Conservation (phyloP, 2,888 invertebrate genomes). For the Perizoma flavofasciatum region DNA sequence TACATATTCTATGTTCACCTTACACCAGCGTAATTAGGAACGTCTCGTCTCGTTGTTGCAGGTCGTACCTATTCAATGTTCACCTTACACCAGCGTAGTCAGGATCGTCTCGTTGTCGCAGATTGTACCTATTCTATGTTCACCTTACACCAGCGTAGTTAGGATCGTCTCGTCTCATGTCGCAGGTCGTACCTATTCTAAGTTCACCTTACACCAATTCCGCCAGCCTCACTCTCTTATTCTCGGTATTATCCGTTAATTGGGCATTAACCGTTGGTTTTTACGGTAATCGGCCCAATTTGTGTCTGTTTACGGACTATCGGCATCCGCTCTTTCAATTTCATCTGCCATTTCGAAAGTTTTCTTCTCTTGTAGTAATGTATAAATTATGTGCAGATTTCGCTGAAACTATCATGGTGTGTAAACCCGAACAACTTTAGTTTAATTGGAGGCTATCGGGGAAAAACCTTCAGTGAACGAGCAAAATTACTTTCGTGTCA, state of each 20-base stretch:
- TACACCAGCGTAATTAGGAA: too few relatives aligned
- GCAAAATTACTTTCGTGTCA: neutral
- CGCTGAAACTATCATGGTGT: constrained; percentile 12
- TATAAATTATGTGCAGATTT: constrained; percentile 25
- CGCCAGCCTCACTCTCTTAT: constrained; percentile 33
- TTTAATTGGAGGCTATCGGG: too few relatives aligned
- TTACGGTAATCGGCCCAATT: constrained; percentile 50
- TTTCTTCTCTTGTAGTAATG: constrained; percentile 8
- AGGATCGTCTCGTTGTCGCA: too few relatives aligned
- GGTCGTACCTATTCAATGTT: constrained; percentile 5
- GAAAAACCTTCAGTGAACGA: too few relatives aligned
- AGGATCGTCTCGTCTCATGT: neutral
- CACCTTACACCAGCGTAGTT: too few relatives aligned
- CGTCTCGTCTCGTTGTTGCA: neutral
- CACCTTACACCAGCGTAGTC: constrained; percentile 21
- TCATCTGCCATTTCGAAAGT: constrained; percentile 21
- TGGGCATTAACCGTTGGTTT: constrained; percentile 46
- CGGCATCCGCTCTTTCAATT: constrained; percentile 44
- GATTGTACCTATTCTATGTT: too few relatives aligned
- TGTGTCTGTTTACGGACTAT: constrained; percentile 47
- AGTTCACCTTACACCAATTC: constrained; percentile 19
- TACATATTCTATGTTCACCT: too few relatives aligned
- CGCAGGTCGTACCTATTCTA: constrained; percentile 6
- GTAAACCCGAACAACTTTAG: neutral
- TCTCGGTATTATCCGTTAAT: constrained; percentile 50